Conservation (phyloP, 2,797 vertebrate genomes). For the Sebastes umbrosus region DNA sequence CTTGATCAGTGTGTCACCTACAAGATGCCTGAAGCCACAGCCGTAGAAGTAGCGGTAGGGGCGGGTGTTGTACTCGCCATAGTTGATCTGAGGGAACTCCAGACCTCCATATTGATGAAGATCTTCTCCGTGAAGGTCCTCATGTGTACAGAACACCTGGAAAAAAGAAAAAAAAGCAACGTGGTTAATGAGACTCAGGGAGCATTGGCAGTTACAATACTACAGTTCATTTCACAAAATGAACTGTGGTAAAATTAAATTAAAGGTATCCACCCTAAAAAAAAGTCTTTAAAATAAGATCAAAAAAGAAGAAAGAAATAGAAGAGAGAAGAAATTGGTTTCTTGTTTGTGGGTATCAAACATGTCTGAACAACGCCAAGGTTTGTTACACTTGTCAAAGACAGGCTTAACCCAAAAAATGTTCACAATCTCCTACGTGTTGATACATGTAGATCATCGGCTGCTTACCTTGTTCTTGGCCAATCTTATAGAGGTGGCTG, state of each 20-base stretch:
- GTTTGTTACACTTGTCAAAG: neutral
- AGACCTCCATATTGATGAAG: slow-evolving; percentile 86
- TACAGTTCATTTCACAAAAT: neutral
- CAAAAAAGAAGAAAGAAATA: neutral
- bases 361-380: neutral
- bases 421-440: neutral
- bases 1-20: slow-evolving; percentile 90
- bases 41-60: slow-evolving; percentile 91
- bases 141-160: slow-evolving; percentile 88
- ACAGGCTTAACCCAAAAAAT: neutral
- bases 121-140: slow-evolving; percentile 85
- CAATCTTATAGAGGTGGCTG: slow-evolving; percentile 82
- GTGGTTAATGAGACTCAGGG: neutral
- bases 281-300: neutral
- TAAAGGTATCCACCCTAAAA: neutral
- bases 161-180: neutral
- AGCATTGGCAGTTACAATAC: neutral
- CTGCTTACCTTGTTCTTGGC: slow-evolving; percentile 59
- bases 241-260: neutral
- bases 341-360: neutral
- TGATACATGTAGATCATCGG: neutral
- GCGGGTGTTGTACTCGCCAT: slow-evolving; percentile 81
- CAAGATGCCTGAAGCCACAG: slow-evolving; percentile 90
- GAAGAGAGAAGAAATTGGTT: neutral
- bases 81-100: slow-evolving; percentile 94